Conservation (phyloP, 53 echinoderm and acorn worm genomes). For the Patiria pectinifera region DNA sequence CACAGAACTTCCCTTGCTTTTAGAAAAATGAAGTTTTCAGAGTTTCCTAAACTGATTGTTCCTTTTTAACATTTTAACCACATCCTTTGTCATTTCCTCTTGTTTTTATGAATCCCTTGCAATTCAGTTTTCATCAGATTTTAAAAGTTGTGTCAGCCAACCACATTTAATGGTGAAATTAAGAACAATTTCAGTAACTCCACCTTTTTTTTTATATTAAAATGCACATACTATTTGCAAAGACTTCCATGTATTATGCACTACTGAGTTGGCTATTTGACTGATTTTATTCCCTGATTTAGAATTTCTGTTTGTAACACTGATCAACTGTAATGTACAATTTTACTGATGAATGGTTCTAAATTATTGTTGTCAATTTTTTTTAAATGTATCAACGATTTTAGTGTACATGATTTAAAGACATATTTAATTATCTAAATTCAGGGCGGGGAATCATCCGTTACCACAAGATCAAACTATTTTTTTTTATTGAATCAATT, state of each 20-base stretch:
- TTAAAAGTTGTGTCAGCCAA: not conserved
- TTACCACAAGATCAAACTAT: too few species aligned
- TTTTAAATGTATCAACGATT: not conserved
- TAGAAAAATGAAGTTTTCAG: not conserved
- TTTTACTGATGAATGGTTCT: not conserved
- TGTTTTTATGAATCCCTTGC: not conserved
- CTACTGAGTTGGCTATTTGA: not conserved
- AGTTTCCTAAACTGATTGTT: not conserved
- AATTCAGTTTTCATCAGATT: not conserved
- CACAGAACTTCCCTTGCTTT: not conserved
- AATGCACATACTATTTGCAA: not conserved
- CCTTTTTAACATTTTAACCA: not conserved
- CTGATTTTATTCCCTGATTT: not conserved
- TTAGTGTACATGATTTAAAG: too few species aligned
- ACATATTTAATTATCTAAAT: too few species aligned
- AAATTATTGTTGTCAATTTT: not conserved
- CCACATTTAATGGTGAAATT: not conserved
- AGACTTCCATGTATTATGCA: not conserved
- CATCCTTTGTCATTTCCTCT: not conserved
- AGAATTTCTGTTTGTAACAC: not conserved
- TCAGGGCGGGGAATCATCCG: too few species aligned
- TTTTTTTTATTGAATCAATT: too few species aligned
- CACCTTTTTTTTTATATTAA: not conserved
- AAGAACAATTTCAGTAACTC: not conserved
- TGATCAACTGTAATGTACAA: not conserved